Conservation (phyloP, 2,797 vertebrate genomes). For the Salarias fasciatus region DNA sequence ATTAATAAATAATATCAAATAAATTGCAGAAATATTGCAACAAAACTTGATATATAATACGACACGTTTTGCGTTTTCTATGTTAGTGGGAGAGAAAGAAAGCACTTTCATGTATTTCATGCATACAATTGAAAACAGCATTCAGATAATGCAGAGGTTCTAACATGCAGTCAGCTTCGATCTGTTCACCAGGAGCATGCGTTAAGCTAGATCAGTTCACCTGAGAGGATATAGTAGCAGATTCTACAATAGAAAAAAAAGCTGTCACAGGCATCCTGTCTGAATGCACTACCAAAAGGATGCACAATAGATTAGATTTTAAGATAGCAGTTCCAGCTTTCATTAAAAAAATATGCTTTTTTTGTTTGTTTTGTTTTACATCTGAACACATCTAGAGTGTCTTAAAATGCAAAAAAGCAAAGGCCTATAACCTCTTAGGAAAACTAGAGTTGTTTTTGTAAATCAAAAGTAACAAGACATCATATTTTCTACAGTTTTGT, state of each 20-base stretch:
- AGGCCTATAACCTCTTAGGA: constrained; percentile 50
- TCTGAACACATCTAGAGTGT: constrained; percentile 52
- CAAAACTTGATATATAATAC: constrained; percentile 52
- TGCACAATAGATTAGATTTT: constrained; percentile 32
- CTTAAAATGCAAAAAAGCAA: constrained; percentile 55
- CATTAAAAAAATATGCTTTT: constrained; percentile 71
- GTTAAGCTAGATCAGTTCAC: constrained; percentile 73
- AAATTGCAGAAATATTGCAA: constrained; percentile 74
- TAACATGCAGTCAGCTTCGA: constrained; percentile 76
- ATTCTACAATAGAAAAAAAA: constrained; percentile 69
- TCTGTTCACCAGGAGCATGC: constrained; percentile 74
- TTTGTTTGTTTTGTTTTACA: constrained; percentile 11
- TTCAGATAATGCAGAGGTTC: constrained; percentile 60
- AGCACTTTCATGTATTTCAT: constrained; percentile 77
- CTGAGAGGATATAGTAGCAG: constrained; percentile 79
- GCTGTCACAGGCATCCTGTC: constrained; percentile 54
- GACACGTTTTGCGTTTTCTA: constrained; percentile 63
- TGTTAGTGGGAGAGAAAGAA: constrained; percentile 56
- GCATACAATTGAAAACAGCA: constrained; percentile 78
- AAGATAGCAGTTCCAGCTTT: constrained; percentile 51
- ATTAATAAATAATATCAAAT: constrained; percentile 53
- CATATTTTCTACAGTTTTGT: constrained; percentile 43
- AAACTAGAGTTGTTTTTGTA: constrained; percentile 51
- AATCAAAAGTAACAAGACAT: constrained; percentile 41
- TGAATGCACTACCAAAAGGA: constrained; percentile 42